Percentiles rank a stretch among this genome's conserved stretches.
phyloP scores from a whole-genome alignment of 2,888 invertebrate genomes.

The Euzophera pinguis region DNA sequence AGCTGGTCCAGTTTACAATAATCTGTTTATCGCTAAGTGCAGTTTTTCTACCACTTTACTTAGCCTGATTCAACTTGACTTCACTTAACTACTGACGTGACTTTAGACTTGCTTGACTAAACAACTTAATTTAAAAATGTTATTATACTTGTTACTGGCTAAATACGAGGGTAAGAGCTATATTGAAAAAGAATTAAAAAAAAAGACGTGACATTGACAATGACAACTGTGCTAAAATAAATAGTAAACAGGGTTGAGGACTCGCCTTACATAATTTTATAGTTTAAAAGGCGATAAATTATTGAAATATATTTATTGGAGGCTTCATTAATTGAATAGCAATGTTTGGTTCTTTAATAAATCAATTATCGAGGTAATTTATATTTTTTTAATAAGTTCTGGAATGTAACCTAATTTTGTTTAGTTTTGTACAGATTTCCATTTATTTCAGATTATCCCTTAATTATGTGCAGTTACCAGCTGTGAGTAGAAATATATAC shows the following conservation, averaged over 20 bases:
- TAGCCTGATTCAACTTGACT: too few relatives aligned
- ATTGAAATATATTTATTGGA: neutral
- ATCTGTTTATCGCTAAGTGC: too few relatives aligned
- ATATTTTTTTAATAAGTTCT: neutral
- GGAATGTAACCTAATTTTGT: neutral
- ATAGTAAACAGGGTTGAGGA: neutral
- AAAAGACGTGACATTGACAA: neutral
- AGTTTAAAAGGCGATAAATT: too few relatives aligned
- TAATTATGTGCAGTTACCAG: slow-evolving; percentile 33
- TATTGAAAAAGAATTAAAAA: too few relatives aligned
- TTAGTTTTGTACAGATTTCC: neutral
- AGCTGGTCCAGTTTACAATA: too few relatives aligned
- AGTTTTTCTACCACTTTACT: too few relatives aligned
- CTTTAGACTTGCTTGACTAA: too few relatives aligned
- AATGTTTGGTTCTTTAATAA: slow-evolving; percentile 56
- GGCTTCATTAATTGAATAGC: neutral
- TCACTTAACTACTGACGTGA: too few relatives aligned
- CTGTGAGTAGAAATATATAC: slow-evolving; percentile 44
- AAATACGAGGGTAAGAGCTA: too few relatives aligned
- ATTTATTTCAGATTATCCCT: slow-evolving; percentile 51
- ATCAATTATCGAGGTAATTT: slow-evolving; percentile 55
- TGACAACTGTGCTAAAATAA: neutral
- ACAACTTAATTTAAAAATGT: too few relatives aligned
- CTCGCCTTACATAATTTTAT: too few relatives aligned
- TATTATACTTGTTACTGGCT: too few relatives aligned